Evolutionary conservation across 2,888 invertebrate genomes (phyloP), one percentile per base, ranked within the genome.

Genomic region (Lithophane semibrunnea): DNA sequence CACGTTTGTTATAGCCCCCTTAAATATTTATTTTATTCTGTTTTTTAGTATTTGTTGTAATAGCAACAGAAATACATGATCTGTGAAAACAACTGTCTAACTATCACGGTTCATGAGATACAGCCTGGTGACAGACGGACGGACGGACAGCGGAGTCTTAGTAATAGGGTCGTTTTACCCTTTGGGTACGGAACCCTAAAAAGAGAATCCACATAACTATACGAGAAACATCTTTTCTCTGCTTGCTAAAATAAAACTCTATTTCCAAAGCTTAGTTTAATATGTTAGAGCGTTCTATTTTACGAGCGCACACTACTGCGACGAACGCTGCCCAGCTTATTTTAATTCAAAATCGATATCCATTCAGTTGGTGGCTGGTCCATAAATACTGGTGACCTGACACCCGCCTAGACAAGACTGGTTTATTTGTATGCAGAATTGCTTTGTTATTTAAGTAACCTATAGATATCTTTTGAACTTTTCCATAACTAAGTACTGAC

Each of bases 291-390:
- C 64, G 66, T 68, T 74, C 78, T 49, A 85, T 82, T 87, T 86
- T 65, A 76, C 80, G 73, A 74, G 42, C 58, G 54, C 76, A 58
- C 47, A 67, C 68, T 68, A 67, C 68, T 68, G 70, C 73, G 68
- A 60, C 67, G 49, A 67, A 68, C 49, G 56, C 37, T 64, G 61
- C n/a, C 64, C 60, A 80, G 82, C 63, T 88, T 87, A 89, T 87
- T 87, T 88, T 83, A 86, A 86, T 86, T 83, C 73, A 80, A 86
- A 90, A 90, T 90, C 90, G 85, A 90, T 88, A 88, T 64, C 75
- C 73, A 84, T 82, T 80, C 75, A 47, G 74, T 71, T 68, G 68
- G 75, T 64, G 42, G 65, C 18, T 56, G 44, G 64, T 75, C 54
- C 86, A 87, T 83, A 87, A 84, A 79, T 86, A 80, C 65, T 37